Percentiles rank a stretch among this genome's conserved stretches.
Evolutionary conservation across 2,113 vertebrate genomes (phyloP).

Genomic region (Onychorhynchus coronatus): DNA sequence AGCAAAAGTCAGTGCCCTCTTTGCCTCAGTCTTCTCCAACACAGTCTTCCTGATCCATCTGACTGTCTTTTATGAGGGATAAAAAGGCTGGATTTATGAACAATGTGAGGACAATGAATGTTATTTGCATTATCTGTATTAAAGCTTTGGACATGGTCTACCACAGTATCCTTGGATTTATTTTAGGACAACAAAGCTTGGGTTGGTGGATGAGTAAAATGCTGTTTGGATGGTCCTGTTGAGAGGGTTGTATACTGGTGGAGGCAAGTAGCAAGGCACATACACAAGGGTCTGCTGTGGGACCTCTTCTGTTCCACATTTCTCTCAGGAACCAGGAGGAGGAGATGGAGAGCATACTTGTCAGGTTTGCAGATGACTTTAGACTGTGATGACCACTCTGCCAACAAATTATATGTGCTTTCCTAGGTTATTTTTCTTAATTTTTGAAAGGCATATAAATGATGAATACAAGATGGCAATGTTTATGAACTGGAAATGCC

Average conservation of each 20-base stretch:
- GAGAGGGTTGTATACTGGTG: neutral
- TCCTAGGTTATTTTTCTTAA: neutral
- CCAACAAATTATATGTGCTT: neutral
- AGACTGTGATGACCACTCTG: neutral
- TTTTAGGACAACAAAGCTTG: neutral
- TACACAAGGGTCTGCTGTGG: neutral
- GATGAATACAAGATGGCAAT: neutral
- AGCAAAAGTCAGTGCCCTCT: neutral
- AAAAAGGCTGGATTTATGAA: neutral
- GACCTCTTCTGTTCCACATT: neutral
- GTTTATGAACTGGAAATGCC: neutral
- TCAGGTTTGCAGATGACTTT: neutral
- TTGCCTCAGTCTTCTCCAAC: neutral
- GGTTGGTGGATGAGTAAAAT: neutral
- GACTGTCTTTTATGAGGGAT: neutral
- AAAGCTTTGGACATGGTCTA: neutral
- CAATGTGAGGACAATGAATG: neutral
- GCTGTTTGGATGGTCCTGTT: neutral
- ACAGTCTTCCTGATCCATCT: neutral
- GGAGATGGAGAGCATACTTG: rapidly evolving
- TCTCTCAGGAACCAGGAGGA: neutral
- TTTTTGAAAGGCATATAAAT: neutral
- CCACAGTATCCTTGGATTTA: neutral
- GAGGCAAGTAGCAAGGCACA: neutral
- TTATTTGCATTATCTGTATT: neutral